These are phyloP conservation scores for Gerris buenoi DNA, from an alignment of 1,140 invertebrate species.

Conservation along the genomic window DNA sequence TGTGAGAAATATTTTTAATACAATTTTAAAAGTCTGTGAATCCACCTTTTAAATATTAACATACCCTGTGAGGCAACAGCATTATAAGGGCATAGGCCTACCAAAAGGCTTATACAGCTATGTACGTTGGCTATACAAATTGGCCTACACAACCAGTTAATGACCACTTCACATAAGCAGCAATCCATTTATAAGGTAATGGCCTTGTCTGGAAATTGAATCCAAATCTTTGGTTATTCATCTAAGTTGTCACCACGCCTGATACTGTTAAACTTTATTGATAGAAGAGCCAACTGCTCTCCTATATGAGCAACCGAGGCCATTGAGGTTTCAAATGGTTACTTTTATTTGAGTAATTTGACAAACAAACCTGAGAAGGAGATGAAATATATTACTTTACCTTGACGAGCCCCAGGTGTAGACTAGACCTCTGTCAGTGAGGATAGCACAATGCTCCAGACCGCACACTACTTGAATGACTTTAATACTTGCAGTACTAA, in stretches of 20 bases:
- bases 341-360: background rate
- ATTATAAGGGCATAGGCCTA: no score
- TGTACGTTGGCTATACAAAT: no score
- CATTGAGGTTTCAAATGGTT: background rate
- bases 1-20: no score
- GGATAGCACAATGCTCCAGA: constrained; percentile 57
- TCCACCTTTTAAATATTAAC: no score
- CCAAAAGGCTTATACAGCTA: no score
- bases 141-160: no score
- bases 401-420: constrained; percentile 68
- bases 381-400: constrained; percentile 34
- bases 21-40: no score
- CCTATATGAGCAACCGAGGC: constrained; percentile 4
- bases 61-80: no score
- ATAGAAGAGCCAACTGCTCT: constrained; percentile 3
- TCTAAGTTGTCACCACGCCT: background rate
- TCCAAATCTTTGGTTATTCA: background rate
- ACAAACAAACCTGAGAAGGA: background rate
- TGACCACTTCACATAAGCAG: no score
- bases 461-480: constrained; percentile 48
- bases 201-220: no score
- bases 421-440: constrained; percentile 53
- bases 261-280: constrained; percentile 12
- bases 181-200: no score
- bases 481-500: constrained; percentile 14